A percentile compares a stretch with the other conserved stretches of the same genome.
Evolutionary conservation across 2,888 invertebrate genomes (phyloP).

Genomic region (Portevinia maculata): DNA sequence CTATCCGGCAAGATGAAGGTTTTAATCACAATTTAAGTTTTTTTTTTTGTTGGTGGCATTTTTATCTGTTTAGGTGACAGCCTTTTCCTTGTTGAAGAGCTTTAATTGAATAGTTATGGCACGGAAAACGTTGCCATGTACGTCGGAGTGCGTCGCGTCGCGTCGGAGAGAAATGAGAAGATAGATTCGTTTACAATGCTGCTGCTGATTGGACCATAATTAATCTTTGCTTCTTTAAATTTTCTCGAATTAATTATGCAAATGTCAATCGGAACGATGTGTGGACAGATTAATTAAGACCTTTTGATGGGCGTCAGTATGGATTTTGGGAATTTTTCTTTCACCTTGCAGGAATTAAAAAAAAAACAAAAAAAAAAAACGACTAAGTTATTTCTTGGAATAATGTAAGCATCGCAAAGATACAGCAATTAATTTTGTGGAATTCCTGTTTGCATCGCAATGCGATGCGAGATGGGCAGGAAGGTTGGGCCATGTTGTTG

Average conservation of each 20-base stretch:
- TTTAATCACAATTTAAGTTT: conserved; percentile 3
- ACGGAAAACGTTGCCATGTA: conserved; percentile 10
- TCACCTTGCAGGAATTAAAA: background rate
- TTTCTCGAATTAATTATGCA: conserved; percentile 1
- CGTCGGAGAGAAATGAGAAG: background rate
- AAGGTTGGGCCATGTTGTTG: too few species aligned
- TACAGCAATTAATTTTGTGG: too few species aligned
- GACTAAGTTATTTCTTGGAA: background rate
- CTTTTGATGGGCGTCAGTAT: background rate
- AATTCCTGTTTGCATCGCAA: too few species aligned
- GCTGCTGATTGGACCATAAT: too few species aligned
- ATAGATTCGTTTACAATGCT: background rate
- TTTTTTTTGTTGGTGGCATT: background rate
- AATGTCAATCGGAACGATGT: background rate
- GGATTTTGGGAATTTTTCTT: background rate
- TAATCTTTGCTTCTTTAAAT: too few species aligned
- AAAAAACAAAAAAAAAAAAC: background rate
- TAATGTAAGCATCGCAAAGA: too few species aligned
- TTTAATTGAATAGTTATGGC: conserved; percentile 17
- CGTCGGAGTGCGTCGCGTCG: background rate
- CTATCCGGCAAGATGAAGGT: conserved; percentile 17
- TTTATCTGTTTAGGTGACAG: background rate
- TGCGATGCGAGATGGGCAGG: too few species aligned
- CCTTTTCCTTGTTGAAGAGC: conserved; percentile 10
- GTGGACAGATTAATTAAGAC: background rate